These are phyloP conservation scores for Caenorhabditis afra DNA, from an alignment of 2,888 invertebrate species.

Conservation along the genomic window DNA sequence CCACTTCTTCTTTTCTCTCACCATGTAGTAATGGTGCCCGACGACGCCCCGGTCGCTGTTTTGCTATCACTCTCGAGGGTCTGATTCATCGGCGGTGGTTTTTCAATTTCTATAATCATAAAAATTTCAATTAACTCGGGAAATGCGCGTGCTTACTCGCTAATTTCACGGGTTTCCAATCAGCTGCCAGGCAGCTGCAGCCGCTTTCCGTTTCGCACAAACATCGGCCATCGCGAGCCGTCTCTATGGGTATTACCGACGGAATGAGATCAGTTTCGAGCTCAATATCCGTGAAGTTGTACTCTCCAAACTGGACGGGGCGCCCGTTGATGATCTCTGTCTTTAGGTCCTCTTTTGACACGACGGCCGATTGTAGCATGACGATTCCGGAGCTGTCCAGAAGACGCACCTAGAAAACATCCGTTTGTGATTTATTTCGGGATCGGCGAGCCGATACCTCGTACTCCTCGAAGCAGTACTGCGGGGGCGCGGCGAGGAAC, in stretches of 20 bases:
- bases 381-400: constrained; percentile 75
- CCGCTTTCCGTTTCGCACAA: constrained; percentile 75
- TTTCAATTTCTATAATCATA: constrained; percentile 38
- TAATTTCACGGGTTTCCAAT: constrained; percentile 75
- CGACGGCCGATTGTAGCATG: constrained; percentile 65
- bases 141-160: constrained; percentile 38
- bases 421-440: neutral
- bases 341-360: constrained; percentile 67
- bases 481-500: constrained; percentile 78
- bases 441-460: constrained; percentile 60
- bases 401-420: constrained; percentile 72
- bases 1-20: neutral
- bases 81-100: constrained; percentile 27
- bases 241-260: constrained; percentile 78
- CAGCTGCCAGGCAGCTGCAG: constrained; percentile 79
- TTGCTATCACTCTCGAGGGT: constrained; percentile 21
- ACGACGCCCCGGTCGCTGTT: neutral
- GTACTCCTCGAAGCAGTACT: constrained; percentile 79
- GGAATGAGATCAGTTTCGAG: constrained; percentile 75
- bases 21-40: constrained; percentile 5
- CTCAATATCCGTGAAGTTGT: constrained; percentile 77
- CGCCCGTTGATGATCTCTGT: constrained; percentile 71
- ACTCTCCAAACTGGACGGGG: constrained; percentile 73
- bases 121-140: neutral
- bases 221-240: constrained; percentile 73